phyloP scores from a whole-genome alignment of 2,888 invertebrate species.

The Melanargia galathea region DNA sequence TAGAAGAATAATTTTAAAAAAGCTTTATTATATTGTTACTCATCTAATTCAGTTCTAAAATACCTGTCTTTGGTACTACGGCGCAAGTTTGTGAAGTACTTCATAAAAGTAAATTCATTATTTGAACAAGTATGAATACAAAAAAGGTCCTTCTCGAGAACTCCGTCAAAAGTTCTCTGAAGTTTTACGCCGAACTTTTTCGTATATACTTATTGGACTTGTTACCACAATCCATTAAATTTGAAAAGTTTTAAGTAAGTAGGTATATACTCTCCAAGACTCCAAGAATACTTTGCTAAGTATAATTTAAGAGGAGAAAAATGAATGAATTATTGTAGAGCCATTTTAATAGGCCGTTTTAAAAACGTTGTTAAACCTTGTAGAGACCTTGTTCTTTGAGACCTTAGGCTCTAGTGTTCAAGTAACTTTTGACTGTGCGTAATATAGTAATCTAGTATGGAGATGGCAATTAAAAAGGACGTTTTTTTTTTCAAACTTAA shows the following conservation, averaged over 20 bases:
- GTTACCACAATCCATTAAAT: conserved; percentile 4
- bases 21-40: background rate
- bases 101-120: conserved; percentile 13
- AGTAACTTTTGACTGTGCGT: too few relatives aligned
- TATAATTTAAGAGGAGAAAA: background rate
- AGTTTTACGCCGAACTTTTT: conserved; percentile 5
- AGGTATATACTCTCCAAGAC: background rate
- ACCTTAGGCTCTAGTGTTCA: too few relatives aligned
- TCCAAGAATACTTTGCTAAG: background rate
- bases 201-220: conserved; percentile 1
- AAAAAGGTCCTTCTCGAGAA: background rate
- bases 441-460: too few relatives aligned
- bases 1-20: too few relatives aligned
- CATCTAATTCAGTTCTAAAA: background rate
- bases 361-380: too few relatives aligned
- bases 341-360: too few relatives aligned
- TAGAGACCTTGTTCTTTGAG: too few relatives aligned
- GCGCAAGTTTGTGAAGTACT: conserved; percentile 1
- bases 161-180: background rate
- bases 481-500: too few relatives aligned
- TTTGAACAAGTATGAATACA: conserved; percentile 18
- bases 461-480: too few relatives aligned
- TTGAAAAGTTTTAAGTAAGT: conserved; percentile 2
- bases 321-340: too few relatives aligned
- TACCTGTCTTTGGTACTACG: background rate